Conservation (phyloP, 2,113 vertebrate species). For the Nipponia nippon region DNA sequence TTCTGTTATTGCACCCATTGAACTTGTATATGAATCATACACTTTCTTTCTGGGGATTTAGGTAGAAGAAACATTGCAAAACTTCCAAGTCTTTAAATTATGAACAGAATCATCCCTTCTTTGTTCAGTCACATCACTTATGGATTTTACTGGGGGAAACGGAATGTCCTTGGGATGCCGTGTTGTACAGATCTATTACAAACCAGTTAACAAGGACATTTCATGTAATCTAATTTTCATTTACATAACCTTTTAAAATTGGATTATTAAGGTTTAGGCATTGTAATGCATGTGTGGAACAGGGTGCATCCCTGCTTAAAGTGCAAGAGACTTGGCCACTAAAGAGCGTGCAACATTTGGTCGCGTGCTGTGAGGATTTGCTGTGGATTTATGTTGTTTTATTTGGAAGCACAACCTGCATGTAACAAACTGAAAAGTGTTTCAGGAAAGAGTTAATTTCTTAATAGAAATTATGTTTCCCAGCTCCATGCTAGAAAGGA, state of each 20-base stretch:
- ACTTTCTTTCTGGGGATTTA: neutral
- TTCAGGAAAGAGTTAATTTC: neutral
- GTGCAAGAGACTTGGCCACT: neutral
- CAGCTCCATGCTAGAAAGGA: neutral
- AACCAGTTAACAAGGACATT: neutral
- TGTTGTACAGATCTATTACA: neutral
- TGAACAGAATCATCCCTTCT: neutral
- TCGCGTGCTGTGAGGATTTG: neutral
- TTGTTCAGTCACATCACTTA: neutral
- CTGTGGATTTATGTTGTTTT: neutral
- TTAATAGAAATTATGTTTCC: neutral
- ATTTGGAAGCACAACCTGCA: neutral
- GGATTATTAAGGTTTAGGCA: neutral
- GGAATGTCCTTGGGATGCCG: neutral
- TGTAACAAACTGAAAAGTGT: neutral
- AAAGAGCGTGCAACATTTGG: neutral
- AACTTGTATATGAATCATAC: neutral
- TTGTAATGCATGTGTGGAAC: neutral
- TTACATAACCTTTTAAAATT: neutral
- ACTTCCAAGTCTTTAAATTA: neutral
- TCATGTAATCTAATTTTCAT: conserved; percentile 17
- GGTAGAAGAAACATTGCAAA: neutral
- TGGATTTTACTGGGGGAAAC: neutral
- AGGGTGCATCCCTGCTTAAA: neutral
- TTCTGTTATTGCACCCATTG: neutral